A percentile compares a stretch with the other conserved stretches of the same genome.
These are phyloP conservation scores for Miltochrista miniata DNA, from an alignment of 2,888 invertebrate species.

Conservation along the genomic window DNA sequence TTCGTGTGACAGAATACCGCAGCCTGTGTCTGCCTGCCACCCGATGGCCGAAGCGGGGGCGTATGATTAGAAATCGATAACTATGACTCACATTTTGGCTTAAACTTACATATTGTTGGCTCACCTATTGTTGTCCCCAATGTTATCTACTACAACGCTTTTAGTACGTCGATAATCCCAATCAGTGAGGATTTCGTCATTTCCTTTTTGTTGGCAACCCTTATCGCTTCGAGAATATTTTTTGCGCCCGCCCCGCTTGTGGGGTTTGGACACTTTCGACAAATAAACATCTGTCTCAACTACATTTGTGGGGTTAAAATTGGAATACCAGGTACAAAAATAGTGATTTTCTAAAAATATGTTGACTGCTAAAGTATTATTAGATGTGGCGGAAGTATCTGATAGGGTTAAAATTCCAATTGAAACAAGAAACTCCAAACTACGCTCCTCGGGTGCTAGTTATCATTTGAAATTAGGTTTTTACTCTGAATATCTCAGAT, in stretches of 20 bases:
- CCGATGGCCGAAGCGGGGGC: slow-evolving; percentile 50
- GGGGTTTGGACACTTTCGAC: slow-evolving; percentile 41
- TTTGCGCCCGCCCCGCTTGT: slow-evolving; percentile 39
- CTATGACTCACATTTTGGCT: slow-evolving; percentile 69
- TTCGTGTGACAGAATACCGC: slow-evolving; percentile 38
- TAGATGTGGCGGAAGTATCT: no score
- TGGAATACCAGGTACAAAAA: slow-evolving; percentile 16
- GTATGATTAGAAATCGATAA: slow-evolving; percentile 79
- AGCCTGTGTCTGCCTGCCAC: slow-evolving; percentile 27
- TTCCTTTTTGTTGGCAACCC: slow-evolving; percentile 47
- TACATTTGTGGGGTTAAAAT: slow-evolving; percentile 36
- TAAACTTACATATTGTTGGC: slow-evolving; percentile 61
- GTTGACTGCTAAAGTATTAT: neutral
- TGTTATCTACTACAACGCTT: slow-evolving; percentile 64
- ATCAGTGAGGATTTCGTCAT: slow-evolving; percentile 67
- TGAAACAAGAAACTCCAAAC: no score
- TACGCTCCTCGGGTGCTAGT: no score
- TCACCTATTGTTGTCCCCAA: slow-evolving; percentile 57
- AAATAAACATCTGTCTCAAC: slow-evolving; percentile 50
- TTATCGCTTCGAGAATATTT: slow-evolving; percentile 45
- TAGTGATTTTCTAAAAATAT: neutral
- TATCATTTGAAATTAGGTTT: no score
- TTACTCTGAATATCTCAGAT: no score
- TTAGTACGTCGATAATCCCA: slow-evolving; percentile 71
- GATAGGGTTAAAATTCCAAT: no score